Base-by-base conservation (phyloP, 2,888 invertebrate species). In the Eupithecia tripunctaria region DNA sequence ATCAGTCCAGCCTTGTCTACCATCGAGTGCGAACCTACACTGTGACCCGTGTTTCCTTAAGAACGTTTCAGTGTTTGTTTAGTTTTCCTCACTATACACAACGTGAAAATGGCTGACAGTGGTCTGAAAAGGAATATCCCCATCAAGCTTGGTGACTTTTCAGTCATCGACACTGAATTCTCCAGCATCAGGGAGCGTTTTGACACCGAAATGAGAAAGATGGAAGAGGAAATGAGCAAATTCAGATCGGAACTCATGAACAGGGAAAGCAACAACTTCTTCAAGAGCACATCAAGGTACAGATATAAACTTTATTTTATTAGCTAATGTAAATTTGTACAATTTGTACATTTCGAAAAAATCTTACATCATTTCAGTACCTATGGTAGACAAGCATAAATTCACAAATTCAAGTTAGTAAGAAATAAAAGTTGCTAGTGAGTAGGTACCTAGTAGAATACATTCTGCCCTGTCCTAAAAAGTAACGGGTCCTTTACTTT, bases 211-310 rank as follows among this genome's bases (percentile, higher is more conserved):
- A 99, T 99, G 99, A 96, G 97, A 86, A 98, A 98, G 95, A 99
- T 99, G 98, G 99, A 99, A 95, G 99, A 99, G 87, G 99, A 99
- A 95, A 99, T 99, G 99, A 97, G 97, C 91, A 97, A 97, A 95
- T 98, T 98, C 95, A 96, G 98, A 85, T 97, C 97, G 81, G 98
- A 98, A 91, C 95, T 98, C 79, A 97, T 98, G 97, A 98, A 98
- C 93, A 96, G 98, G 87, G 98, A 98, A 92, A 97, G 97, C 87
- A 97, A 97, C 91, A 97, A 98, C 88, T 98, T 98, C 95, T 98
- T 98, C 95, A 97, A 97, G 95, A 97, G 96, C 91, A 97, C 97
- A 85, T 96, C 97, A 88, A 98, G 98, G 98, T 98, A 96, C 88
- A 84, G 38, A 64, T 38, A 64, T 81, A 79, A 78, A 70, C 75